Evolutionary conservation across 2,888 invertebrate genomes (phyloP), one percentile per base, ranked within the genome.

Genomic region (Folsomia candida): DNA sequence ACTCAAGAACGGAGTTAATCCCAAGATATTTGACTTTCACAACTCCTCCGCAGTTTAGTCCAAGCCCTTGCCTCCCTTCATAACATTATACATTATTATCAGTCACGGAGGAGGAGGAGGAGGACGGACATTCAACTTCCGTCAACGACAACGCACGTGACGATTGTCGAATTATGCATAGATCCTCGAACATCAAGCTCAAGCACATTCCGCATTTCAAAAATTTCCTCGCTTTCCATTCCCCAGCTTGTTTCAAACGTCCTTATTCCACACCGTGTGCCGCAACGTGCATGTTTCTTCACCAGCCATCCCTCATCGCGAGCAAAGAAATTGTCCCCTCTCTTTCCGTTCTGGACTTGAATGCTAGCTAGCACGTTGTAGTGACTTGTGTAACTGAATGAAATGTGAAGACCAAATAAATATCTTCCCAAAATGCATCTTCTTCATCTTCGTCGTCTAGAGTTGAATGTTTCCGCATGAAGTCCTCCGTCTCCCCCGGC

Each of bases 401-500:
- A 57, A 22, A 59, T 37, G 20, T 27, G 20, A 22, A 47, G 28
- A 51, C 51, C 27, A 65, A 65, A 65, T 65, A 65, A 65, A 65
- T 65, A 65, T 65, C 54, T 65, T 22, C 18, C 28, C 25, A 28
- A 65, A 28, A 65, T 65, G 57, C 65, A 65, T 65, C 51, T 64
- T 37, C 37, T 37, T n/a, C n/a, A n/a, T n/a, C 37, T 37, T n/a
- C n/a, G 11, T 9, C 9, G 47, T 57, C 62, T 29, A 54, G 65
- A 65, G 65, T n/a, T 54, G 65, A 65, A 65, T 65, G 54, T 65
- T 65, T 65, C 65, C 65, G 54, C 26, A 65, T 65, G 65, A 65
- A 65, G 54, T 65, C 65, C 65, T 51, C 63, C 51, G 63, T 64
- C 63, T 64, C 51, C 51, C 63, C 22, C 51, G 51, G 51, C 24